Base-by-base conservation (phyloP, 1,140 invertebrate genomes). In the Eurosta solidaginis region DNA sequence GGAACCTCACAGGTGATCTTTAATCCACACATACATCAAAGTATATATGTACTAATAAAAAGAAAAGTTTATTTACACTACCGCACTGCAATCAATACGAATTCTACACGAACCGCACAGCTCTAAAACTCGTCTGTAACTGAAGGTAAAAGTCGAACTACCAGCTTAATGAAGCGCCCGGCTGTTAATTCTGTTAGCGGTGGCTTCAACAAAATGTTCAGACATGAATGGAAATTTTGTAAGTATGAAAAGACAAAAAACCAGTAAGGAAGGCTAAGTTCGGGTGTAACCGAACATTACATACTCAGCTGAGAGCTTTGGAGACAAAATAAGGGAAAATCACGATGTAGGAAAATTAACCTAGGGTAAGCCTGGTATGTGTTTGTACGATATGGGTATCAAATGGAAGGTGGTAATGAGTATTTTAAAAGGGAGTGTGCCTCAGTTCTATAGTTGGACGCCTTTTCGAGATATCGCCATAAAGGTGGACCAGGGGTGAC, bases 131-230 rank as follows among this genome's bases (percentile, higher is more conserved):
- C 68, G 78, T 79, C 78, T 79, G 78, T 76, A 79, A 79, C 78
- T 79, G 76, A 79, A 77, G 76, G 78, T 79, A 79, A 79, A 79
- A 79, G 78, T 79, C 77, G 47, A 63, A 45, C 73, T 75, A 68
- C 10, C 27, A 78, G 49, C 49, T 47, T 78, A 50, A 74, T 40
- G 20, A 52, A 78, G 68, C 73, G 40, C 73, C 49, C 27, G 27
- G 17, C 52, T 29, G 27, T 63, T n/a, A 47, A 4, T 40, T n/a
- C 2, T 29, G 33, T 68, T 68, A 40, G 33, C 29, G 29, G 54
- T 29, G 36, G 54, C 54, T 3, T 33, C 33, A 10, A 40, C 36
- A 63, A 63, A 3, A 63, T 63, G 29, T 33, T 33, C 9, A 68
- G 1, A 68, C 59, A 68, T 68, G 40, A 40, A 68, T 68, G 59